Conservation (phyloP, 30 jellyfish, hydroid and myxozoan species). For the Sanderia malayensis region DNA sequence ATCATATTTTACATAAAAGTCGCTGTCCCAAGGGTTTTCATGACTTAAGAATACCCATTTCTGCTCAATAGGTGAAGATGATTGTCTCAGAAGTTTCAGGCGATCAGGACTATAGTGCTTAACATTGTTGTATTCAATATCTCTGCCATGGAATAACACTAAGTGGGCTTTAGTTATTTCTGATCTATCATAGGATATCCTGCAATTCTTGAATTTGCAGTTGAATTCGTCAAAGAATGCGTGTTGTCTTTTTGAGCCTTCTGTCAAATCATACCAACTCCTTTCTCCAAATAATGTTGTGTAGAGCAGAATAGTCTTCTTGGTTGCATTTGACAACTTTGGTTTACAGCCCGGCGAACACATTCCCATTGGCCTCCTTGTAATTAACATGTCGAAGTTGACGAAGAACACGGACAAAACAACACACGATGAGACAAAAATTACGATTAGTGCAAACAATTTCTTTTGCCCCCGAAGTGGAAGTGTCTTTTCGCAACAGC, state of each 20-base stretch:
- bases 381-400: too few species aligned
- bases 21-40: constrained; percentile 19
- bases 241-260: neutral
- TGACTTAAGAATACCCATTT: constrained; percentile 33
- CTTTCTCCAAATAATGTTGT: neutral
- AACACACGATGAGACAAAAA: too few species aligned
- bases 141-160: constrained; percentile 45
- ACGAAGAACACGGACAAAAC: too few species aligned
- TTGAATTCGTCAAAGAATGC: neutral
- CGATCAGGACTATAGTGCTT: neutral
- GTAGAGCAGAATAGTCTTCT: neutral
- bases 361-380: too few species aligned
- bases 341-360: too few species aligned
- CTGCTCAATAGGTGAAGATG: neutral
- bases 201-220: constrained; percentile 8
- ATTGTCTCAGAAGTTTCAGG: neutral
- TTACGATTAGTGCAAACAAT: too few species aligned
- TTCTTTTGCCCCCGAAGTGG: too few species aligned
- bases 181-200: constrained; percentile 7
- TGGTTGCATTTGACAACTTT: neutral
- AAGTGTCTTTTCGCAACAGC: too few species aligned
- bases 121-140: constrained; percentile 2
- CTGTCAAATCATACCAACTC: neutral
- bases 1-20: constrained; percentile 7
- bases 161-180: neutral